Evolutionary conservation across 92 coral and sea anemone species (phyloP).

Genomic region (Zoanthus sansibaricus): DNA sequence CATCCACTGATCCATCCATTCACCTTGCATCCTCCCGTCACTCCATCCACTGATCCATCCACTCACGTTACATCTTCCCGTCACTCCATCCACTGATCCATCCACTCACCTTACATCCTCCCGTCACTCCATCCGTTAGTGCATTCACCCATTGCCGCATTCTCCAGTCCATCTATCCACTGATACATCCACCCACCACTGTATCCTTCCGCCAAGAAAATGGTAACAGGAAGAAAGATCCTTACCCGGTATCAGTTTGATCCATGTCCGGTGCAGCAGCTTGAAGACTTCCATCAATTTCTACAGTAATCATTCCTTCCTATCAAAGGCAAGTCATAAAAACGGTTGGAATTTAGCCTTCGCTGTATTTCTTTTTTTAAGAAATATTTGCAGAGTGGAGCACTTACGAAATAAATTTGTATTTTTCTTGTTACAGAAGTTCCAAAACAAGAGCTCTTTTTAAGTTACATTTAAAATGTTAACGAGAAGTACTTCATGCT

Average conservation of each 20-base stretch:
- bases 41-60: background rate
- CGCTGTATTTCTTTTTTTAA: too few relatives aligned
- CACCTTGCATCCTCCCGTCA: background rate
- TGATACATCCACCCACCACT: background rate
- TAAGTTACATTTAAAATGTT: too few relatives aligned
- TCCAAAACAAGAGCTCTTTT: too few relatives aligned
- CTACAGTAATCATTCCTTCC: constrained; percentile 20
- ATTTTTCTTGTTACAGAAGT: too few relatives aligned
- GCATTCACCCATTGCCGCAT: background rate
- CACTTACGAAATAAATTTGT: too few relatives aligned
- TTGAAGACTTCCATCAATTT: background rate
- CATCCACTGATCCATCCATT: background rate
- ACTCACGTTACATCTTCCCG: background rate
- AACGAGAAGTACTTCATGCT: too few relatives aligned
- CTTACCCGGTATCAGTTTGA: constrained; percentile 36
- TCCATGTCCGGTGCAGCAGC: constrained; percentile 14
- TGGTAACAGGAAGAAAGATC: background rate
- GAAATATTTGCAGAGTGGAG: too few relatives aligned
- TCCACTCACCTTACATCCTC: background rate
- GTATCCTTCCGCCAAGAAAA: background rate
- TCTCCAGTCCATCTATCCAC: background rate
- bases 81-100: background rate
- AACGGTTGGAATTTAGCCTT: too few relatives aligned
- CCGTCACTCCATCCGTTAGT: background rate
- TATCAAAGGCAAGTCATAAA: background rate